phyloP scores from a whole-genome alignment of 2,113 vertebrate genomes.

The Thalassarche chlororhynchos region DNA sequence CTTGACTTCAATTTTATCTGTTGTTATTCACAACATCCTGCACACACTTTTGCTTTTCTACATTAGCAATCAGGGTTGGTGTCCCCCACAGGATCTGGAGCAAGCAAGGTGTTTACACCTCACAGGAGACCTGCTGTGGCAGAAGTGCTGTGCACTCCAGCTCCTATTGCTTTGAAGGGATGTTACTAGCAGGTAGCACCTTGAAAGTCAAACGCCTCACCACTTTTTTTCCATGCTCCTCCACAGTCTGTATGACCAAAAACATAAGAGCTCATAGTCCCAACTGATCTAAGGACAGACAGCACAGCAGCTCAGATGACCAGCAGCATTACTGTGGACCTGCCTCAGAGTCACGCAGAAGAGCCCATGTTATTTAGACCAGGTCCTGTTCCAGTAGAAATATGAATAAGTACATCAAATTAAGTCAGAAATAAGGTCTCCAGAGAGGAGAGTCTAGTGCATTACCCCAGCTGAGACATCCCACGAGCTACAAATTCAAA shows the following conservation, averaged over 20 bases:
- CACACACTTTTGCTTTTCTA: background rate
- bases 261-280: background rate
- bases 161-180: background rate
- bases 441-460: background rate
- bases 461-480: background rate
- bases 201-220: background rate
- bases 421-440: background rate
- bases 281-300: background rate
- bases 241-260: background rate
- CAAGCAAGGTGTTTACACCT: background rate
- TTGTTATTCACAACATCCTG: background rate
- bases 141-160: background rate
- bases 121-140: background rate
- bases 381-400: background rate
- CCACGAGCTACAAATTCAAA: background rate
- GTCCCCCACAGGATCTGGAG: background rate
- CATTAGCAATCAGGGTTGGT: accelerated
- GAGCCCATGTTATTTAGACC: background rate
- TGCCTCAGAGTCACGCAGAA: background rate
- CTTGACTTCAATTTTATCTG: background rate
- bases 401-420: background rate
- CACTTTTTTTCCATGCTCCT: background rate
- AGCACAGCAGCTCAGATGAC: background rate
- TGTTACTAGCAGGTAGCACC: background rate
- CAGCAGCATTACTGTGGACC: background rate